Percentiles rank a stretch among this genome's conserved stretches.
Conservation (phyloP, 2,888 invertebrate species). For the Thecophora atra region DNA sequence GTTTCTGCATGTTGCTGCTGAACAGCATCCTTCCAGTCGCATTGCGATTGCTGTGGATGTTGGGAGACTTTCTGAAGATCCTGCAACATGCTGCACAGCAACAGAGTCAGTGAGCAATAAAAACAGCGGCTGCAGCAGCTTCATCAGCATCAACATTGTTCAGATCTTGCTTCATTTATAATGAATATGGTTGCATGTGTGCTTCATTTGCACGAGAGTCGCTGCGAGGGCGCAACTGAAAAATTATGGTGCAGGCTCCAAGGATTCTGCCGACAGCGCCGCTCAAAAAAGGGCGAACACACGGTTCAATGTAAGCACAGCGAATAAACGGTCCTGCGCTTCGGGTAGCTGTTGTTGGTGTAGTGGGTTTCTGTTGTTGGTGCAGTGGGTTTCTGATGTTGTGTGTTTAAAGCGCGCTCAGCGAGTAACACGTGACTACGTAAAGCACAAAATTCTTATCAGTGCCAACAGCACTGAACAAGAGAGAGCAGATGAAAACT, state of each 20-base stretch:
- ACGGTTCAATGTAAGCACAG: too few relatives aligned
- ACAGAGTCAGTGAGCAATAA: neutral
- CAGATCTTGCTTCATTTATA: neutral
- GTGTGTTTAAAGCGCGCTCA: slow-evolving; percentile 11
- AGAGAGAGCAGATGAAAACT: neutral
- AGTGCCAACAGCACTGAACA: neutral
- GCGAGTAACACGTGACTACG: slow-evolving; percentile 25
- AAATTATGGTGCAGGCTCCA: neutral
- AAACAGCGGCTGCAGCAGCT: too few relatives aligned
- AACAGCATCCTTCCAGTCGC: slow-evolving; percentile 36
- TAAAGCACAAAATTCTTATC: slow-evolving; percentile 18
- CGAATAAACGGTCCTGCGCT: neutral
- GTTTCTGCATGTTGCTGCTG: slow-evolving; percentile 29
- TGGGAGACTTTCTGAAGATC: slow-evolving; percentile 1
- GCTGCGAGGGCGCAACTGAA: neutral
- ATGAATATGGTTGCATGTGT: neutral
- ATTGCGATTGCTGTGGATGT: slow-evolving; percentile 14
- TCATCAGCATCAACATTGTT: neutral
- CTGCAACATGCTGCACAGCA: slow-evolving; percentile 2
- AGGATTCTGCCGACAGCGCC: slow-evolving; percentile 23
- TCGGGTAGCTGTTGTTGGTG: neutral
- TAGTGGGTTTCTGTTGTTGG: neutral
- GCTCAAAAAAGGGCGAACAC: neutral
- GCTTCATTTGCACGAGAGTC: neutral
- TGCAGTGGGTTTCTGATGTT: slow-evolving; percentile 17